These are phyloP conservation scores for Mimachlamys varia DNA, from an alignment of 2,888 invertebrate genomes.

Conservation along the genomic window DNA sequence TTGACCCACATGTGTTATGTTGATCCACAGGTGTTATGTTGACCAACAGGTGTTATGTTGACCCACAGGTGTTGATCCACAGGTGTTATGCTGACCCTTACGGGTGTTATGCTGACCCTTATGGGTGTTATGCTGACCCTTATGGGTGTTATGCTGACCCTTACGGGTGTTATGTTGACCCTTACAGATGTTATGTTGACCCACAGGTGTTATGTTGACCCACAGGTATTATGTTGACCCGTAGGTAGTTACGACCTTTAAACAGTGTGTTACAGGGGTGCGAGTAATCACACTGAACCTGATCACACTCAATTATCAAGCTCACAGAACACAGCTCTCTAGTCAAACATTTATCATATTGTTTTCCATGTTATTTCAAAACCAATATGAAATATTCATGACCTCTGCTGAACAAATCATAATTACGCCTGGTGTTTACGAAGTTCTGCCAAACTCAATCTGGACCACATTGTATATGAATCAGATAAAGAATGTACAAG, in stretches of 20 bases:
- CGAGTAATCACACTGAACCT: not conserved
- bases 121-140: too few relatives aligned
- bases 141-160: too few relatives aligned
- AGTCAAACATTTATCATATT: constrained; percentile 6
- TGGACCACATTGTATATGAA: constrained; percentile 8
- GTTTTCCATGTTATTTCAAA: not conserved
- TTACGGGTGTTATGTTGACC: too few relatives aligned
- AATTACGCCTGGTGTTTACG: not conserved
- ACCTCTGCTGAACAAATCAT: constrained; percentile 18
- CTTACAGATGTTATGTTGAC: too few relatives aligned
- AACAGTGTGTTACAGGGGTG: not conserved
- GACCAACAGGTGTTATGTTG: too few relatives aligned
- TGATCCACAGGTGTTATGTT: too few relatives aligned
- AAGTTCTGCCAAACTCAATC: constrained; percentile 20
- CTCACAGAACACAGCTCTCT: not conserved
- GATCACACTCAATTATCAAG: not conserved
- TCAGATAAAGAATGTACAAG: not conserved
- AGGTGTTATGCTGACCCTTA: too few relatives aligned
- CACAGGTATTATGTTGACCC: not conserved
- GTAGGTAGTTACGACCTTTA: not conserved
- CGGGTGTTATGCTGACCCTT: too few relatives aligned
- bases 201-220: too few relatives aligned
- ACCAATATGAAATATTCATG: constrained; percentile 14
- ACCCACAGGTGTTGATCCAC: too few relatives aligned
- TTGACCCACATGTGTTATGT: too few relatives aligned